phyloP scores from a whole-genome alignment of 2,113 vertebrate species.

The Coregonus clupeaformis region DNA sequence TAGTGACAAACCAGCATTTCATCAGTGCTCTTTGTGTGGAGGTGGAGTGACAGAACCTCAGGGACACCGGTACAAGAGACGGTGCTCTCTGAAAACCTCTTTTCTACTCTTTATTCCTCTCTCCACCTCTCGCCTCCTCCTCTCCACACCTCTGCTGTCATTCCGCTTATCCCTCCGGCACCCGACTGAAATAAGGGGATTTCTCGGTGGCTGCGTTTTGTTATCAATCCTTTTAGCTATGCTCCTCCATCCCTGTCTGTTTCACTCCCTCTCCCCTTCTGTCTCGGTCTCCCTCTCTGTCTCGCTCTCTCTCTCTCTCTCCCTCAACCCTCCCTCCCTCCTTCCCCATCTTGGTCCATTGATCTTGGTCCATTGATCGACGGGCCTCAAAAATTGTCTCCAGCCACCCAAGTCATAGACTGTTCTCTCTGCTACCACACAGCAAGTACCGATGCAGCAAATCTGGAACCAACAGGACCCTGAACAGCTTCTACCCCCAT shows the following conservation, averaged over 20 bases:
- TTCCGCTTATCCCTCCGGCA: conserved; percentile 2
- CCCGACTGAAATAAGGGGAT: conserved; percentile 22
- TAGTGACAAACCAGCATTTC: background rate
- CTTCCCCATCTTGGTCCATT: conserved; percentile 19
- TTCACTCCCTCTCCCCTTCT: background rate
- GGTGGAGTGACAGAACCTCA: conserved; percentile 5
- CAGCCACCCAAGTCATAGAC: no score
- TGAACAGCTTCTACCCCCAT: no score
- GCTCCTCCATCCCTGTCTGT: conserved; percentile 3
- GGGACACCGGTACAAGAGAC: no score
- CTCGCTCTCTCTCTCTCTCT: conserved; percentile 31
- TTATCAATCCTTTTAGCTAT: conserved; percentile 50
- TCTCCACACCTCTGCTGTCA: conserved; percentile 19
- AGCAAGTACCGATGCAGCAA: no score
- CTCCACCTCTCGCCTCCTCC: background rate
- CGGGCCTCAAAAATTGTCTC: background rate
- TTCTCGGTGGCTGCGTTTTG: conserved; percentile 42
- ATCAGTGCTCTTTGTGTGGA: background rate
- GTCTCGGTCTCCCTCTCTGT: background rate
- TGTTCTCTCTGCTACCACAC: no score
- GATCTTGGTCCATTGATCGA: conserved; percentile 54
- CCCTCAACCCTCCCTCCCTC: conserved; percentile 26
- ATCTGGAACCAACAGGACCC: no score
- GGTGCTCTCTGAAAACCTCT: background rate
- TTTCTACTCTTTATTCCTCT: conserved; percentile 29